Conservation (phyloP, 2,797 vertebrate species). For the Sebastes itinus region DNA sequence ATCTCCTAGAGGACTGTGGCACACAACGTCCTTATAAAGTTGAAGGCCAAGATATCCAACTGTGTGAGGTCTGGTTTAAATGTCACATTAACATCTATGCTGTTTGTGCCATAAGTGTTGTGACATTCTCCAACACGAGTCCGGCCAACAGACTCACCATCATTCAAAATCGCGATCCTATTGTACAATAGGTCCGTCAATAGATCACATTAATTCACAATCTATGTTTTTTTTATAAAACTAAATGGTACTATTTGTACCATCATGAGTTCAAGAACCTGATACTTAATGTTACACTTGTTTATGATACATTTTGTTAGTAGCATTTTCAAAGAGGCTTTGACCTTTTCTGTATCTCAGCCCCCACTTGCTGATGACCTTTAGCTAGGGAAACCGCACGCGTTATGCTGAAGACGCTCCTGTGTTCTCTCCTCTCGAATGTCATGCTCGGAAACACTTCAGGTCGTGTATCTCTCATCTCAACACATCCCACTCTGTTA, state of each 20-base stretch:
- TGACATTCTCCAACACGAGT: slow-evolving; percentile 54
- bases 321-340: slow-evolving; percentile 55
- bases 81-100: slow-evolving; percentile 72
- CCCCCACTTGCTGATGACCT: slow-evolving; percentile 75
- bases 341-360: slow-evolving; percentile 77
- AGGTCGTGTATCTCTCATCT: slow-evolving; percentile 38
- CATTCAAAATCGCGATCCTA: slow-evolving; percentile 5
- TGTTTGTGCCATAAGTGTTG: slow-evolving; percentile 43
- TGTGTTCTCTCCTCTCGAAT: slow-evolving; percentile 61
- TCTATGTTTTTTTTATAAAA: slow-evolving; percentile 5
- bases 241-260: not conserved
- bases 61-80: slow-evolving; percentile 57
- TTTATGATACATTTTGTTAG: slow-evolving; percentile 57
- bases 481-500: slow-evolving; percentile 32
- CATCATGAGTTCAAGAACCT: not conserved
- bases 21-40: slow-evolving; percentile 18
- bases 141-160: slow-evolving; percentile 9
- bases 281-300: slow-evolving; percentile 20
- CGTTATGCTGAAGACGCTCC: slow-evolving; percentile 48
- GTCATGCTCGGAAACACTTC: slow-evolving; percentile 54
- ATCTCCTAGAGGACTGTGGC: slow-evolving; percentile 6
- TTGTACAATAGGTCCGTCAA: not conserved
- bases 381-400: slow-evolving; percentile 59
- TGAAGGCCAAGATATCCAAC: slow-evolving; percentile 40
- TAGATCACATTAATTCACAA: not conserved